These are phyloP conservation scores for human DNA, from an alignment of 2,113 vertebrate genomes.

Conservation along the genomic window GRCh38 chr20:45919501-45920000, in stretches of 20 bases:
- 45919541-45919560: neutral
- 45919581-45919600: neutral
- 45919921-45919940: neutral
- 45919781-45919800: neutral
- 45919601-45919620: neutral
- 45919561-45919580: neutral
- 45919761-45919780: neutral
- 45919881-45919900: constrained; percentile 59
- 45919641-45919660: neutral
- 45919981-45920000: neutral
- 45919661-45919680: neutral
- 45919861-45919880: constrained; percentile 56
- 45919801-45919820: constrained; percentile 46
- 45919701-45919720: neutral
- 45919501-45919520: neutral
- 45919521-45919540: neutral
- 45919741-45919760: neutral
- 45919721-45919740: constrained; percentile 1
- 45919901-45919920: constrained; percentile 68
- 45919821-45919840: neutral
- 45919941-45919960: neutral
- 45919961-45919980: neutral
- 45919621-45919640: neutral
- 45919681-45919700: neutral
- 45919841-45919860: neutral